Base-by-base conservation (phyloP, 2,888 invertebrate genomes). In the Coremacera marginata region DNA sequence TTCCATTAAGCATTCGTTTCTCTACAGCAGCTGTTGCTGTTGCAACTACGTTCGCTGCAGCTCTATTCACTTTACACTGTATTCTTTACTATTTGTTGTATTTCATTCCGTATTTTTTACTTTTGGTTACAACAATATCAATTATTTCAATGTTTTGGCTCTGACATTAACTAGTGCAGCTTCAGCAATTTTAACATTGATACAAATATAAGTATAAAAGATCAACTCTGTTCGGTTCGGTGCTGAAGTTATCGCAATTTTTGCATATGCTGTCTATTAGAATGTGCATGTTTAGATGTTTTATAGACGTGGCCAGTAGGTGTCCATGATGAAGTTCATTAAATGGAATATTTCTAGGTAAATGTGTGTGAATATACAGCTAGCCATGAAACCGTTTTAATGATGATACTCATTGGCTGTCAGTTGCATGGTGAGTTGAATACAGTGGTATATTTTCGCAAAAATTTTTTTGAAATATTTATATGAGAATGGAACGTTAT, bases 261-360 rank as follows among this genome's bases (percentile, higher is more conserved):
- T 52, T 67, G 65, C n/a, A 27, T 34, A 60, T 62, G 51, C 22
- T 65, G 74, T 65, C 74, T 37, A 55, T 55, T 55, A 1, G 37
- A 65, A 65, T 67, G 52, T 16, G n/a, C 9, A n/a, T 74, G 22
- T 62, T 9, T 14, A 8, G 60, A 44, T 72, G 19, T 11, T 3
- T 34, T 57, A 16, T 49, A 3, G 19, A 19, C 16, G 25, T 55
- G 55, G 34, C 34, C 22, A 31, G 14, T 34, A n/a, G 37, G 19
- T 19, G 65, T 65, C 34, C 37, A 65, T 22, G 65, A 19, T n/a
- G 37, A 37, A 65, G 65, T 65, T 65, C 37, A 44, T 37, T 5
- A 65, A 22, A 65, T 37, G 44, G 14, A 19, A 37, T 37, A 22
- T 34, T 37, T 37, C 37, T 31, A 2, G 8, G 9, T 4, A 55